These are phyloP conservation scores for Agrilus mali DNA, from an alignment of 2,888 invertebrate genomes.

Conservation along the genomic window DNA sequence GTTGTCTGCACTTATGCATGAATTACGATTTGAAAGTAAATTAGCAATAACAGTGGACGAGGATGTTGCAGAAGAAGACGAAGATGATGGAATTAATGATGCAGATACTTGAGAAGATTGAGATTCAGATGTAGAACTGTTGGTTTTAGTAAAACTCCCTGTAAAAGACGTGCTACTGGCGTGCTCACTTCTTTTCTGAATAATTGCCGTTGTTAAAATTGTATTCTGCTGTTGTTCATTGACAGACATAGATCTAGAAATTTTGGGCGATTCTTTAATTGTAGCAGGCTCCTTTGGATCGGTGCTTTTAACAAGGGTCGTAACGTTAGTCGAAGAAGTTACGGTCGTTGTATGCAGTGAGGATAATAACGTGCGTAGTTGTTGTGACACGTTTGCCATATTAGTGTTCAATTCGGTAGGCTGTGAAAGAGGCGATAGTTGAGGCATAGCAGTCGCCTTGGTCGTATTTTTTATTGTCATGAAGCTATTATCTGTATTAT, in stretches of 20 bases:
- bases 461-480: slow-evolving; percentile 20
- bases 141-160: no score
- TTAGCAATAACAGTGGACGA: neutral
- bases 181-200: no score
- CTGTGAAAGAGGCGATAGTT: slow-evolving; percentile 58
- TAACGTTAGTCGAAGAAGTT: slow-evolving; percentile 39
- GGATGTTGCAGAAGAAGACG: no score
- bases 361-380: slow-evolving; percentile 51
- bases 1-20: neutral
- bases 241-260: slow-evolving; percentile 8
- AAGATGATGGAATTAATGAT: no score
- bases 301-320: slow-evolving; percentile 29
- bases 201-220: no score
- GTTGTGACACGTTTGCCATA: slow-evolving; percentile 59
- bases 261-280: slow-evolving; percentile 11
- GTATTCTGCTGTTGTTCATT: slow-evolving; percentile 3
- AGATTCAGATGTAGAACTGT: no score
- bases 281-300: slow-evolving; percentile 15
- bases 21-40: neutral
- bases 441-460: slow-evolving; percentile 45
- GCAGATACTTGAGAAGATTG: no score
- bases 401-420: slow-evolving; percentile 59
- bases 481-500: neutral
- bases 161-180: no score
- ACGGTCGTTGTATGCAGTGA: slow-evolving; percentile 47